A percentile compares a stretch with the other conserved stretches of the same genome.
These are phyloP conservation scores for Gastracanthus pulcherrimus DNA, from an alignment of 2,888 invertebrate species.

Conservation along the genomic window DNA sequence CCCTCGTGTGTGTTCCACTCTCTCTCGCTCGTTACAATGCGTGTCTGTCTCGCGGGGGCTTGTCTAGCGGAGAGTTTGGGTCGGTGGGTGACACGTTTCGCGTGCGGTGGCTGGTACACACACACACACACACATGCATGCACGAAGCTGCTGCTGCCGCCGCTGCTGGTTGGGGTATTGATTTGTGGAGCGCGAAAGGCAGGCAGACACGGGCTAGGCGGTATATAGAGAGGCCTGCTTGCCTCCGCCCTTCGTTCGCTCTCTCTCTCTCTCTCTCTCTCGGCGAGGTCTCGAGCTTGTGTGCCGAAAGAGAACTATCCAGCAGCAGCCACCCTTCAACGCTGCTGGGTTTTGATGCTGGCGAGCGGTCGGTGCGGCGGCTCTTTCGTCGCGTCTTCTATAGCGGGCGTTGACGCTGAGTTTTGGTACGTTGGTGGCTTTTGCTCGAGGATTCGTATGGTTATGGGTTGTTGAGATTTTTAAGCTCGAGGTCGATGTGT, in stretches of 20 bases:
- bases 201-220: constrained; percentile 45
- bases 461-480: too few relatives aligned
- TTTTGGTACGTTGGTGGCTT: too few relatives aligned
- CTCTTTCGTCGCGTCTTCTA: too few relatives aligned
- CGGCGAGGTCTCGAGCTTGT: too few relatives aligned
- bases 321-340: background rate
- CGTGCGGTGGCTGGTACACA: constrained; percentile 57
- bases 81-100: constrained; percentile 75
- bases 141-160: background rate
- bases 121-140: constrained; percentile 19
- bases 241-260: constrained; percentile 1
- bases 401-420: too few relatives aligned
- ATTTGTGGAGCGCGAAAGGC: constrained; percentile 51
- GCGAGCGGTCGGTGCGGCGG: too few relatives aligned
- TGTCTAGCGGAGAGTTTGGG: constrained; percentile 63
- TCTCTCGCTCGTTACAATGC: background rate
- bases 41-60: constrained; percentile 35
- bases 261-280: background rate
- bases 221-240: constrained; percentile 11
- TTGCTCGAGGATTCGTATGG: too few relatives aligned
- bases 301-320: background rate
- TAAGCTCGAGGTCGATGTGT: too few relatives aligned
- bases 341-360: too few relatives aligned
- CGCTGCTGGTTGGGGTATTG: constrained; percentile 53
- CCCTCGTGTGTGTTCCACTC: background rate